Conservation (phyloP, 2,797 vertebrate genomes). For the Hippopotamyrus pictus region DNA sequence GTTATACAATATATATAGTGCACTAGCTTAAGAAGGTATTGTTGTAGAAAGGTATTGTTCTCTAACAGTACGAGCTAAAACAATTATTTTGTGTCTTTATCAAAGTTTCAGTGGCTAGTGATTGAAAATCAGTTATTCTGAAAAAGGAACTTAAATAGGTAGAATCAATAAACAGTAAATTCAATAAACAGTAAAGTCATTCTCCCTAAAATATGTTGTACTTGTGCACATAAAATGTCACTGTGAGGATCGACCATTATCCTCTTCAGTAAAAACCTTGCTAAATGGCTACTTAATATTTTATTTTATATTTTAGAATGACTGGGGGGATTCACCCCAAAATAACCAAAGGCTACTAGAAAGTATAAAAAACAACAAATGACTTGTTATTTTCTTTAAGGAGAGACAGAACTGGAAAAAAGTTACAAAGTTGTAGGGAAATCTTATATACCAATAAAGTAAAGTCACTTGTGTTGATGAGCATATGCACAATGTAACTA, state of each 20-base stretch:
- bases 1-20: slow-evolving; percentile 12
- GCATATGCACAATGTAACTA: slow-evolving; percentile 30
- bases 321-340: background rate
- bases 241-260: background rate
- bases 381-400: background rate
- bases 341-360: slow-evolving; percentile 12
- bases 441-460: background rate
- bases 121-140: background rate
- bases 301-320: background rate
- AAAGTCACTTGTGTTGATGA: background rate
- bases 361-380: background rate
- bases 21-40: slow-evolving; percentile 12
- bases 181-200: no score
- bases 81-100: slow-evolving; percentile 3
- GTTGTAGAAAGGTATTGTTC: background rate
- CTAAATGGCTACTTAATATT: background rate
- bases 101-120: background rate
- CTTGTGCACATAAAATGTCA: background rate
- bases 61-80: background rate
- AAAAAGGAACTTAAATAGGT: background rate
- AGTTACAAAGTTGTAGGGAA: background rate
- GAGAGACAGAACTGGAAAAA: background rate
- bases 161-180: background rate
- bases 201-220: background rate
- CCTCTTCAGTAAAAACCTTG: background rate